Conservation (phyloP, 2,888 invertebrate genomes). For the Lissocephala sabroskyi region DNA sequence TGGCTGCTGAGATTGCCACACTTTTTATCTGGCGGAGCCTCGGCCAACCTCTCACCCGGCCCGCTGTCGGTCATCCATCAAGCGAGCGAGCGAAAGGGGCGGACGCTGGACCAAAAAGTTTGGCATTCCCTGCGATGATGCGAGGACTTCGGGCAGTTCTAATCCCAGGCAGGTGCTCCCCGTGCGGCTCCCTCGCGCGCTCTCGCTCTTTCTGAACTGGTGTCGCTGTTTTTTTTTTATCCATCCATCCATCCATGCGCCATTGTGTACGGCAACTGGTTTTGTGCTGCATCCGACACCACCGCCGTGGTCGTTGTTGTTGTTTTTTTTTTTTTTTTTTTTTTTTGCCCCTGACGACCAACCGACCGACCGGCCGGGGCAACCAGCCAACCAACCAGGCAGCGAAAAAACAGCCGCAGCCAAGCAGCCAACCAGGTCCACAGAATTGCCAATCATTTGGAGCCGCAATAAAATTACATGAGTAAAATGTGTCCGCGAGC, state of each 20-base stretch:
- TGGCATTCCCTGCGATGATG: too few relatives aligned
- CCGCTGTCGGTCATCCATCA: too few relatives aligned
- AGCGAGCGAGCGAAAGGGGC: too few relatives aligned
- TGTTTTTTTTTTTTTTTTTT: slow-evolving; percentile 2
- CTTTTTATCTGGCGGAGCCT: slow-evolving; percentile 42
- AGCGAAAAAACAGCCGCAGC: slow-evolving; percentile 11
- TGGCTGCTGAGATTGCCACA: slow-evolving; percentile 57
- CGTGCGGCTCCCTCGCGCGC: slow-evolving; percentile 4
- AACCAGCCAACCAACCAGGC: too few relatives aligned
- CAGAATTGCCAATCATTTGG: slow-evolving; percentile 64
- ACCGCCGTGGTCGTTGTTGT: background rate
- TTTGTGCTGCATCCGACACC: slow-evolving; percentile 23
- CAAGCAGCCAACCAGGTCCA: too few relatives aligned
- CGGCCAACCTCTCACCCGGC: too few relatives aligned
- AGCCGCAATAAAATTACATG: slow-evolving; percentile 66
- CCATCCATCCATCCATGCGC: slow-evolving; percentile 18
- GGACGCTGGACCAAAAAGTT: too few relatives aligned
- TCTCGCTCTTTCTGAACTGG: too few relatives aligned
- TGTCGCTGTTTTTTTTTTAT: too few relatives aligned
- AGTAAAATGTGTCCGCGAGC: slow-evolving; percentile 68
- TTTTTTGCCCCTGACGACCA: slow-evolving; percentile 2
- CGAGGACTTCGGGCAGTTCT: slow-evolving; percentile 3
- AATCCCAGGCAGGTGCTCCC: background rate
- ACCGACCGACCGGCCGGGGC: slow-evolving; percentile 9
- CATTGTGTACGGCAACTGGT: slow-evolving; percentile 44